Evolutionary conservation across 2,797 vertebrate species (phyloP), one percentile per base, ranked within the genome.

Genomic region (Pteronotus mesoamericanus): DNA sequence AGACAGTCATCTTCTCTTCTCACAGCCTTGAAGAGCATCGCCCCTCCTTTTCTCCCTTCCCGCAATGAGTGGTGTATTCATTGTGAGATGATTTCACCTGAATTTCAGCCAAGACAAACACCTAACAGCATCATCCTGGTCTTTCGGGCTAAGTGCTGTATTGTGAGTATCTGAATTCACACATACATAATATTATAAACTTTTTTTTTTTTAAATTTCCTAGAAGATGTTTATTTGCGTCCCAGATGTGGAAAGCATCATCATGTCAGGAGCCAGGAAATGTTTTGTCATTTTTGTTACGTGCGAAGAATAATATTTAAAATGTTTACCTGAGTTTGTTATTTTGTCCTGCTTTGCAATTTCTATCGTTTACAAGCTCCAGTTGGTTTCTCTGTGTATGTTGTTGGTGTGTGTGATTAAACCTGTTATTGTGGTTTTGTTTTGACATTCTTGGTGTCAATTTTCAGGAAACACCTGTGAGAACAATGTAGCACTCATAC

Each of bases 251-350:
- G 88, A 95, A 97, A 93, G 42, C 85, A 82, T 89, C 95, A 69
- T 97, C 18, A 51, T 72, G 77, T 95, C 79, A 68, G 55, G 82
- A 98, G 72, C 55, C 80, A 87, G 85, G 80, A 89, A 96, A 88
- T 97, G 94, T 94, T 97, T 96, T 98, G 94, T 94, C 97, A 97
- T 97, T 97, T 98, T 84, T 97, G 80, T 85, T 97, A 97, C 74
- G 92, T 96, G 95, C 94, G 75, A 97, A 96, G 94, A 97, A 95
- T 96, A 97, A 96, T 96, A 97, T 96, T 98, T 94, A 90, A 93
- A 97, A 91, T 93, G 94, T 89, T 96, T 96, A 64, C 26, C 96
- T 57, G 44, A 86, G 90, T 91, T 96, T 88, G 75, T 96, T 95
- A 83, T 91, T 97, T 97, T 92, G 39, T 74, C 69, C 91, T 95